Evolutionary conservation across 1,140 invertebrate genomes (phyloP).

Genomic region (Sarcophaga bullata): DNA sequence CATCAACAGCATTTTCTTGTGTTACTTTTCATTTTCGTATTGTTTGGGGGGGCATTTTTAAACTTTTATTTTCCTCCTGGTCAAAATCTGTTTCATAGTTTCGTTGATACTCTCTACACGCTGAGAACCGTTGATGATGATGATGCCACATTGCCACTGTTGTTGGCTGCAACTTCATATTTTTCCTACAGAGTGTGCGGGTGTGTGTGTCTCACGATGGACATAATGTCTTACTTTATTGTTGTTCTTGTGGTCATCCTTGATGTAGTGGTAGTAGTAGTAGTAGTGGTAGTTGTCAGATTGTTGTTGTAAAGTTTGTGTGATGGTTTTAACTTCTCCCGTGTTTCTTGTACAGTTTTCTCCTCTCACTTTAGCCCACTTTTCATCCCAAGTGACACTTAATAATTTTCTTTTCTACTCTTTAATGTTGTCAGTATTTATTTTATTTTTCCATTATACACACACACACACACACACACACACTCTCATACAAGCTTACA

Average conservation of each 20-base stretch:
- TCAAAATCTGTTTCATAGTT: conserved; percentile 30
- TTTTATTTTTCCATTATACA: conserved; percentile 64
- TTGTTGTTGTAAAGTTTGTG: conserved; percentile 44
- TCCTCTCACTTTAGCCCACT: conserved; percentile 54
- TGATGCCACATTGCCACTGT: conserved; percentile 19
- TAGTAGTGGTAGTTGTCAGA: conserved; percentile 43
- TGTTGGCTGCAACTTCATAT: neutral
- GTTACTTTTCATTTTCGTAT: neutral
- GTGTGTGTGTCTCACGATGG: neutral
- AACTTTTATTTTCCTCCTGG: neutral
- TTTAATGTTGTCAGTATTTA: conserved; percentile 66
- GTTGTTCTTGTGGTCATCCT: conserved; percentile 34
- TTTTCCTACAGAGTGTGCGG: neutral
- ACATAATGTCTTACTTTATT: conserved; percentile 32
- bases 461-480: neutral
- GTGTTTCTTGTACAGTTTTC: conserved; percentile 47
- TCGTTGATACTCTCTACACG: no score
- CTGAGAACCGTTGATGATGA: no score
- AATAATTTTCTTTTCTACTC: conserved; percentile 64
- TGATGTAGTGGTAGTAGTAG: no score
- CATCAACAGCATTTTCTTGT: neutral
- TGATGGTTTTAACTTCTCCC: no score
- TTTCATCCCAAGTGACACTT: conserved; percentile 65
- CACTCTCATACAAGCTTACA: no score
- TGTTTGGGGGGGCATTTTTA: neutral